A percentile compares a stretch with the other conserved stretches of the same genome.
Evolutionary conservation across 2,888 invertebrate genomes (phyloP).

Genomic region (Malachius bipustulatus): DNA sequence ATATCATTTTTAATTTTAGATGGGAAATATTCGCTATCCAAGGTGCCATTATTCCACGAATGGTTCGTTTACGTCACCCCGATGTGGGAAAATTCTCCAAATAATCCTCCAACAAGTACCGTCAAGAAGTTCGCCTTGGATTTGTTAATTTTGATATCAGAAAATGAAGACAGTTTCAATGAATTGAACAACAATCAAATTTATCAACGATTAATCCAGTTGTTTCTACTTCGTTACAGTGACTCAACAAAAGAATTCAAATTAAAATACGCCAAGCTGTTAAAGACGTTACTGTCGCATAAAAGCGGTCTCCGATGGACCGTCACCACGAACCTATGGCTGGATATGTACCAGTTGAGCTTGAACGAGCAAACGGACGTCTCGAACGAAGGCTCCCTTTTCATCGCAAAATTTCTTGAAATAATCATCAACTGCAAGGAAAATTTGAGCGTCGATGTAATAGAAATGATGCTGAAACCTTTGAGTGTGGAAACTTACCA

Average conservation of each 20-base stretch:
- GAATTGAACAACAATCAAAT: slow-evolving; percentile 40
- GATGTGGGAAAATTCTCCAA: slow-evolving; percentile 28
- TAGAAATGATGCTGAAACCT: slow-evolving; percentile 45
- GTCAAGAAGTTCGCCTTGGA: slow-evolving; percentile 48
- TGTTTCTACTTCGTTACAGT: slow-evolving; percentile 29
- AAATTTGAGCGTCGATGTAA: slow-evolving; percentile 42
- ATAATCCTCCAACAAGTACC: slow-evolving; percentile 13
- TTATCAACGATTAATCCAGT: slow-evolving; percentile 31
- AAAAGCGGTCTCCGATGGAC: slow-evolving; percentile 55
- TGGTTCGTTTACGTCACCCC: slow-evolving; percentile 38
- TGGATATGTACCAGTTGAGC: slow-evolving; percentile 48
- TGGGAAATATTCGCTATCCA: slow-evolving; percentile 32
- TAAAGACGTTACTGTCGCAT: slow-evolving; percentile 48
- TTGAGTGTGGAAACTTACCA: slow-evolving; percentile 44
- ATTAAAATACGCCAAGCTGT: slow-evolving; percentile 53
- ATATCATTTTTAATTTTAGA: too few relatives aligned
- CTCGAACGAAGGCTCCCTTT: slow-evolving; percentile 51
- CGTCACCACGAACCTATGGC: slow-evolving; percentile 50
- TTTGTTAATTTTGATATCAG: slow-evolving; percentile 46
- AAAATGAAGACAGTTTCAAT: slow-evolving; percentile 48
- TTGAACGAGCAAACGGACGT: slow-evolving; percentile 58
- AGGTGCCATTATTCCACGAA: slow-evolving; percentile 32
- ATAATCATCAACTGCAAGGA: slow-evolving; percentile 42
- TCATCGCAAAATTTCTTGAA: slow-evolving; percentile 48
- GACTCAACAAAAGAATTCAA: slow-evolving; percentile 52